Conservation (phyloP, 2,113 vertebrate species). For the Lethenteron reissneri region DNA sequence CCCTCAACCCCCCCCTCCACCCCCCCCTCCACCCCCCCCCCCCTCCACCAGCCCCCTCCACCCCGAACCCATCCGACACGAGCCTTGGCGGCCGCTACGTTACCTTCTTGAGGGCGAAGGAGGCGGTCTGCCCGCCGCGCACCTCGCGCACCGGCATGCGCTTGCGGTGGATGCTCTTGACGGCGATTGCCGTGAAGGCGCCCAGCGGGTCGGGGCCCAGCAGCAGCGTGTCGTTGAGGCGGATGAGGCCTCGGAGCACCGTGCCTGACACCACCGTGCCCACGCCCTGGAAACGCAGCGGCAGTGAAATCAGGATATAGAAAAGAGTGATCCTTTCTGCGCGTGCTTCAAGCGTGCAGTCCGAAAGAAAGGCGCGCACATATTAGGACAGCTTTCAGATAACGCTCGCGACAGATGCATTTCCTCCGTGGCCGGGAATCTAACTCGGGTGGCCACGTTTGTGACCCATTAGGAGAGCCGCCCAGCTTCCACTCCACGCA, state of each 20-base stretch:
- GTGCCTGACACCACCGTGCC: constrained; percentile 92
- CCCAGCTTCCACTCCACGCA: too few species aligned
- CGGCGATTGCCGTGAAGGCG: constrained; percentile 72
- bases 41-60: too few species aligned
- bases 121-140: constrained; percentile 79
- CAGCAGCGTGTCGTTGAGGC: constrained; percentile 72
- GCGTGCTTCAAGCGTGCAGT: too few species aligned
- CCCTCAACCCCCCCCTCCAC: not conserved
- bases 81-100: not conserved
- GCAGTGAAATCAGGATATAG: too few species aligned
- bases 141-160: constrained; percentile 96
- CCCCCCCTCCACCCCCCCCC: not conserved
- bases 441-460: too few species aligned
- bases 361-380: too few species aligned
- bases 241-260: constrained; percentile 72
- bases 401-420: too few species aligned
- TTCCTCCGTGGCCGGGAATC: too few species aligned
- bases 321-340: too few species aligned
- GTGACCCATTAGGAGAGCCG: too few species aligned
- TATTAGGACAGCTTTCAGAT: too few species aligned
- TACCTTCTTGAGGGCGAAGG: constrained; percentile 94
- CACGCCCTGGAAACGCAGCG: constrained; percentile 37
- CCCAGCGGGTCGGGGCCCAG: constrained; percentile 80
- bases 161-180: constrained; percentile 93
- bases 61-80: too few species aligned